A percentile compares a stretch with the other conserved stretches of the same genome.
Conservation (phyloP, 2,113 vertebrate species). For the Riparia riparia region DNA sequence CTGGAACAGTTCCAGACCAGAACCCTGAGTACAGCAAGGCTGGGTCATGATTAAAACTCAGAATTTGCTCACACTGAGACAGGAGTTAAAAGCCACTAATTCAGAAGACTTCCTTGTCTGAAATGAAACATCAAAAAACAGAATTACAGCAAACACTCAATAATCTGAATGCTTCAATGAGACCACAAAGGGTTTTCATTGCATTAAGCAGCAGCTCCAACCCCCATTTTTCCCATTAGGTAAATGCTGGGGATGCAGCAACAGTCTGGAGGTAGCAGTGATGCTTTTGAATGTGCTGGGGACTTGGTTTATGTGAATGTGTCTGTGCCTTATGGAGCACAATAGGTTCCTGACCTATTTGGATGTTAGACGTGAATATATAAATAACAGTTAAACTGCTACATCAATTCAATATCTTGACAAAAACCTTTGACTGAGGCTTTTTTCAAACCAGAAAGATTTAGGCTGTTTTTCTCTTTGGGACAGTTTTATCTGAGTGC, state of each 20-base stretch:
- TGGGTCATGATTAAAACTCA: background rate
- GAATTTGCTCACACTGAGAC: background rate
- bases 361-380: background rate
- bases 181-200: background rate
- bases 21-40: background rate
- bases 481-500: conserved; percentile 1
- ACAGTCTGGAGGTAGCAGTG: background rate
- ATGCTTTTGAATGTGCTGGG: background rate
- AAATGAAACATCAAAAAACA: background rate
- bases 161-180: background rate
- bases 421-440: conserved; percentile 13
- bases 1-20: background rate
- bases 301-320: background rate
- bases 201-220: background rate
- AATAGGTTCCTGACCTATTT: conserved; percentile 18
- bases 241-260: background rate
- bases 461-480: background rate
- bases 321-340: background rate
- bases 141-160: background rate
- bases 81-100: background rate
- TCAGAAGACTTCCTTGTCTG: background rate
- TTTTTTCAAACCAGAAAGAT: background rate
- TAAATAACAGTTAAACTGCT: conserved; percentile 16
- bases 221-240: background rate
- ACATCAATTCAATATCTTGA: background rate